Conservation (phyloP, 2,113 vertebrate species). For the Chaenocephalus aceratus region DNA sequence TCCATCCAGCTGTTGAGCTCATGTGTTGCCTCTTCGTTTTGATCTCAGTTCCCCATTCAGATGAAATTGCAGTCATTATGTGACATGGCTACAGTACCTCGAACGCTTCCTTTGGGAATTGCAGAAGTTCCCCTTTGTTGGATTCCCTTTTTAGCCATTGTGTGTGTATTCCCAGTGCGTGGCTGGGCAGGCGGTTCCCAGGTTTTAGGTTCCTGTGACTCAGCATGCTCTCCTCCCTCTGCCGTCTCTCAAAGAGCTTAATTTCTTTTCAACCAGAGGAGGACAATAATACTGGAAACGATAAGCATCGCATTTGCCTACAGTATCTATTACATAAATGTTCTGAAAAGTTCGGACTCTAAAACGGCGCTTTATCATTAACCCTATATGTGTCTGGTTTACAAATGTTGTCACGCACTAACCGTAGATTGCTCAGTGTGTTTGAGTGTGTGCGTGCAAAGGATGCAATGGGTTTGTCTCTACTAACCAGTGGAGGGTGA, state of each 20-base stretch:
- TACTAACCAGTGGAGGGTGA: conserved; percentile 18
- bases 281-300: conserved; percentile 74
- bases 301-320: conserved; percentile 74
- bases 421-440: not conserved
- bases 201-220: conserved; percentile 87
- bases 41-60: conserved; percentile 69
- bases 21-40: conserved; percentile 62
- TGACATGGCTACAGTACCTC: conserved; percentile 78
- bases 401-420: conserved; percentile 31
- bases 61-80: conserved; percentile 78
- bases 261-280: conserved; percentile 72
- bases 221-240: conserved; percentile 78
- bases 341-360: conserved; percentile 71
- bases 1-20: conserved; percentile 70
- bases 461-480: conserved; percentile 21
- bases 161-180: conserved; percentile 81
- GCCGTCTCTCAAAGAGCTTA: conserved; percentile 71
- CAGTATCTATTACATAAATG: conserved; percentile 71
- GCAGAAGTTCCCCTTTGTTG: conserved; percentile 77
- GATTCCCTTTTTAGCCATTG: conserved; percentile 83
- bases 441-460: conserved; percentile 13
- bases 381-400: conserved; percentile 28
- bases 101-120: conserved; percentile 74
- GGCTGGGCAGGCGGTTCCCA: conserved; percentile 81
- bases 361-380: conserved; percentile 56